Evolutionary conservation across 1,140 invertebrate genomes (phyloP).

Genomic region (Pseudomyrmex concolor): DNA sequence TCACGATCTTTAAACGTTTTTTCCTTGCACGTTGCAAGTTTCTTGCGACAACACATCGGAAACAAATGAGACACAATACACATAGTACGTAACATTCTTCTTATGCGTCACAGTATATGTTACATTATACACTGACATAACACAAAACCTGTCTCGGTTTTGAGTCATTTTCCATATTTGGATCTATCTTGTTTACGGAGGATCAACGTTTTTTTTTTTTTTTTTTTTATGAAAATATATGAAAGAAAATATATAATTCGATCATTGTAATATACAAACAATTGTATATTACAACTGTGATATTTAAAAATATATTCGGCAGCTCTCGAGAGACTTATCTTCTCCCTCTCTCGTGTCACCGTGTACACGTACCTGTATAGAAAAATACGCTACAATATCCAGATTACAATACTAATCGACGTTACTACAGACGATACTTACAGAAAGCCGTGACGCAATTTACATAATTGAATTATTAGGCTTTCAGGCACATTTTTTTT

Average conservation of each 20-base stretch:
- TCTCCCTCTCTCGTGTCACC: neutral
- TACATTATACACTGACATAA: neutral
- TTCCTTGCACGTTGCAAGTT: neutral
- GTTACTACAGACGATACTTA: conserved; percentile 38
- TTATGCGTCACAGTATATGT: too few relatives aligned
- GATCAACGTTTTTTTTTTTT: too few relatives aligned
- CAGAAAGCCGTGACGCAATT: neutral
- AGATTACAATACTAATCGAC: conserved; percentile 34
- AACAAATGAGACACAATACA: too few relatives aligned
- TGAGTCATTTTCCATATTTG: neutral
- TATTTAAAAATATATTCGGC: conserved; percentile 10
- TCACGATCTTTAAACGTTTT: neutral
- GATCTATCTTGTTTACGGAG: neutral
- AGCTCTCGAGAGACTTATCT: conserved; percentile 43
- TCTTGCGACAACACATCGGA: neutral
- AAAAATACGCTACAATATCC: conserved; percentile 64
- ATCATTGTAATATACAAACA: neutral
- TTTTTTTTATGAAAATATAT: neutral
- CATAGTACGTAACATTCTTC: neutral
- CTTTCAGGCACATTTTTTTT: conserved; percentile 41
- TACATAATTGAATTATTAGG: too few relatives aligned
- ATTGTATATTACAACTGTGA: too few relatives aligned
- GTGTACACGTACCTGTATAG: conserved; percentile 42
- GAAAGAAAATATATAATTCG: neutral
- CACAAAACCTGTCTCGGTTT: neutral